Percentiles rank a stretch among this genome's conserved stretches.
These are phyloP conservation scores for Lepidostoma basale DNA, from an alignment of 1,140 invertebrate species.

Conservation along the genomic window DNA sequence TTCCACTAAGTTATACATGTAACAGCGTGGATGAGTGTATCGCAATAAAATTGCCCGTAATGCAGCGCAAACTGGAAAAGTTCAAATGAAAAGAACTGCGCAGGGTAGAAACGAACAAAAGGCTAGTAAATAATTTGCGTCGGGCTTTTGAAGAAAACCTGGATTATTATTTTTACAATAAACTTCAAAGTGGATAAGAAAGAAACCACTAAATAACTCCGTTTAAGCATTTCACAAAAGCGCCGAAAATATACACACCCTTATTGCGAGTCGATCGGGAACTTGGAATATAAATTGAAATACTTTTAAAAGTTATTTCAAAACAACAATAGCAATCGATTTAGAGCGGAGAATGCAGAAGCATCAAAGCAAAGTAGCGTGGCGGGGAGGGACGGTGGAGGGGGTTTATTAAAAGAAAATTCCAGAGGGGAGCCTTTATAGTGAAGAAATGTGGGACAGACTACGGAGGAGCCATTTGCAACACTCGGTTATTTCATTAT, in stretches of 20 bases:
- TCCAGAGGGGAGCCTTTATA: conserved; percentile 30
- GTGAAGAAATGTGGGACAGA: conserved; percentile 43
- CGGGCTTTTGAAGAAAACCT: neutral
- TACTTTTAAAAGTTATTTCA: conserved; percentile 39
- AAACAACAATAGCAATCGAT: conserved; percentile 35
- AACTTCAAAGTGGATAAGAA: conserved; percentile 14
- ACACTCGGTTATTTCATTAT: conserved; percentile 48
- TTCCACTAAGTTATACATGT: too few species aligned
- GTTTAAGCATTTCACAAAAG: conserved; percentile 1
- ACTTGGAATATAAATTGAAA: conserved; percentile 34
- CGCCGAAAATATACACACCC: conserved; percentile 9
- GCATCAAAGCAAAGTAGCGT: conserved; percentile 20
- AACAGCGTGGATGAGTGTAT: too few species aligned
- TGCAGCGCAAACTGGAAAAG: too few species aligned
- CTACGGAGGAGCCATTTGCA: conserved; percentile 41
- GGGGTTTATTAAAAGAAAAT: conserved; percentile 46
- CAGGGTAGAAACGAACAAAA: neutral
- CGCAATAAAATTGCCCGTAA: too few species aligned
- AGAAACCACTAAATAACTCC: neutral
- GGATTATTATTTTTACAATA: neutral
- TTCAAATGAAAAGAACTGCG: too few species aligned
- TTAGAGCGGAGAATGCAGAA: conserved; percentile 19
- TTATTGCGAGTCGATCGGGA: conserved; percentile 15
- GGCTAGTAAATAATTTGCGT: neutral
- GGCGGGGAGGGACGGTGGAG: neutral